Conservation (phyloP, 2,797 vertebrate species). For the Poeciliopsis infans region DNA sequence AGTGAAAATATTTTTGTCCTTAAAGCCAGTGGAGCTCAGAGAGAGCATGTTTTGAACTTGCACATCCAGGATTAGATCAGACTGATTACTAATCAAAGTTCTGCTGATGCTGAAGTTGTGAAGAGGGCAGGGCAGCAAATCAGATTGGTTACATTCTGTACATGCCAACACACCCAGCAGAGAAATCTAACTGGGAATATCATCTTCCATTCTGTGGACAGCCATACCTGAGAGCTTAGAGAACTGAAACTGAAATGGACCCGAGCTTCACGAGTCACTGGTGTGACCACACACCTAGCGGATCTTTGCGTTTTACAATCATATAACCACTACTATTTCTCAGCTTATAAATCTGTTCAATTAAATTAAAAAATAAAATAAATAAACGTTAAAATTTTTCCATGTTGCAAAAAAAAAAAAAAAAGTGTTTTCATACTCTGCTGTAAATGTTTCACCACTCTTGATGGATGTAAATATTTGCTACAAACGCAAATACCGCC, state of each 20-base stretch:
- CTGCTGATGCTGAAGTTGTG: constrained; percentile 28
- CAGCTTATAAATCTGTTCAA: background rate
- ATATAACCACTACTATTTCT: background rate
- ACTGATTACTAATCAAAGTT: constrained; percentile 14
- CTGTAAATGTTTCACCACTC: background rate
- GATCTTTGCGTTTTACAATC: background rate
- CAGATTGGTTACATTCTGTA: constrained; percentile 58
- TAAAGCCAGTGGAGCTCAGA: background rate
- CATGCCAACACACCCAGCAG: constrained; percentile 61
- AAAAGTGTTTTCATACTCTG: background rate
- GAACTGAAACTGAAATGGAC: constrained; percentile 37
- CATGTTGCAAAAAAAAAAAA: background rate
- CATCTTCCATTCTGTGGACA: constrained; percentile 48
- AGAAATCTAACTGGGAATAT: constrained; percentile 61
- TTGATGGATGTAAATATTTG: background rate
- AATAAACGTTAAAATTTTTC: background rate
- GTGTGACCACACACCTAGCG: background rate
- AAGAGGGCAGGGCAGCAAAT: constrained; percentile 36
- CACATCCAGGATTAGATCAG: constrained; percentile 2
- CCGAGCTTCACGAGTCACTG: constrained; percentile 6
- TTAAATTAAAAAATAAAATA: background rate
- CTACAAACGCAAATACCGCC: background rate
- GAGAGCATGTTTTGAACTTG: background rate
- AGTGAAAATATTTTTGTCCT: background rate
- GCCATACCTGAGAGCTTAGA: constrained; percentile 38